Base-by-base conservation (phyloP, 2,888 invertebrate species). In the Epicampocera succincta region DNA sequence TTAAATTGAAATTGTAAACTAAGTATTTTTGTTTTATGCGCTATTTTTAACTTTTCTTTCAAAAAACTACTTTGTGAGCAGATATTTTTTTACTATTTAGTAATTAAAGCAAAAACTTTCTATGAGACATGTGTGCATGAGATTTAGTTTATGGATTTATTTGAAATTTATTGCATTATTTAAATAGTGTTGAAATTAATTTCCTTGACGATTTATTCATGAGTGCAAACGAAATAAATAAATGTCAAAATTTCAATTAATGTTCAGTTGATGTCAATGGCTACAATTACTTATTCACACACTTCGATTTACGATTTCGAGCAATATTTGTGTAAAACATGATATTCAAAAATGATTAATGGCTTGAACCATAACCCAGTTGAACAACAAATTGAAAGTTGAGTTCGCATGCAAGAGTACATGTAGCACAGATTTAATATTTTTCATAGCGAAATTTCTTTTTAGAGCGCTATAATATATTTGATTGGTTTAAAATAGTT, bases 211-310 rank as follows among this genome's bases (percentile, higher is more conserved):
- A 76, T 80, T 69, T 71, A 66, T 75, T 56, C 9, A 42, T 44
- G 48, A 61, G 29, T 76, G 60, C 19, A 54, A 44, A 60, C 42
- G 56, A 44, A 25, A 65, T 66, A 72, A 66, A 73, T 72, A 73
- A 60, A 79, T 66, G 60, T 73, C 66, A 66, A 79, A 71, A 66
- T 73, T 79, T 79, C 78, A 79, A 79, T 79, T 79, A 78, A 78
- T 66, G 33, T 60, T 65, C 58, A 33, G 44, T 52, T 29, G 52
- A 46, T 71, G 77, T 56, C 77, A 71, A 63, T 77, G 46, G 61
- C 15, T 56, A 63, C 29, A 71, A 56, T 77, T 65, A 54, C 46
- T 21, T 60, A 50, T 60, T 40, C 42, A 72, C n/a, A 58, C n/a
- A 46, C n/a, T 38, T 25, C 56, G 15, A 56, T 52, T 42, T 66